phyloP scores from a whole-genome alignment of 2,113 vertebrate species.

The Zeus faber region DNA sequence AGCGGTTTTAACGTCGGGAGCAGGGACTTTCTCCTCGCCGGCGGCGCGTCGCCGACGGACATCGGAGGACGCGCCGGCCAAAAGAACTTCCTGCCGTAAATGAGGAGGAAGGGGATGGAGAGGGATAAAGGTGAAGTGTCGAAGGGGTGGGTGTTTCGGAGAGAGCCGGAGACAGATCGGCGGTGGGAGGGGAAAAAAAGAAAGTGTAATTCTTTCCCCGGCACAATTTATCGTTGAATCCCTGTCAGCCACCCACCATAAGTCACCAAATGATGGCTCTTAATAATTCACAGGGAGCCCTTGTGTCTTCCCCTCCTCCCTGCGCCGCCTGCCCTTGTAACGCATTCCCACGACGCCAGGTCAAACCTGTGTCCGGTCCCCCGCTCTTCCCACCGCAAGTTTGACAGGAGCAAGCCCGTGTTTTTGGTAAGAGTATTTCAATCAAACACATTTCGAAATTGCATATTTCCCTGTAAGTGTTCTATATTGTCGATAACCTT shows the following conservation, averaged over 20 bases:
- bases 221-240: slow-evolving; percentile 62
- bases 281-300: slow-evolving; percentile 67
- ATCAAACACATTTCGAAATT: no score
- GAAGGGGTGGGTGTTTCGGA: slow-evolving; percentile 27
- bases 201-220: slow-evolving; percentile 73
- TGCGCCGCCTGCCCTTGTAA: slow-evolving; percentile 60
- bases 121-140: slow-evolving; percentile 2
- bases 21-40: background rate
- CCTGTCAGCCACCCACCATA: slow-evolving; percentile 72
- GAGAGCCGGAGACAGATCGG: slow-evolving; percentile 52
- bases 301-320: slow-evolving; percentile 47
- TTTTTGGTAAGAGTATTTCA: no score
- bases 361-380: slow-evolving; percentile 49
- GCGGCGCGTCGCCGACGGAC: background rate
- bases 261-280: slow-evolving; percentile 75
- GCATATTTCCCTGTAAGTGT: no score
- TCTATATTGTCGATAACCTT: no score
- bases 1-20: no score
- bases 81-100: background rate
- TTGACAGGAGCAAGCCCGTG: no score
- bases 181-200: slow-evolving; percentile 52
- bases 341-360: slow-evolving; percentile 35
- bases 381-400: no score
- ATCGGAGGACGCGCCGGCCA: slow-evolving; percentile 10
- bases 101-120: slow-evolving; percentile 27